Evolutionary conservation across 2,113 vertebrate species (phyloP).

Genomic region (Cynocephalus volans): DNA sequence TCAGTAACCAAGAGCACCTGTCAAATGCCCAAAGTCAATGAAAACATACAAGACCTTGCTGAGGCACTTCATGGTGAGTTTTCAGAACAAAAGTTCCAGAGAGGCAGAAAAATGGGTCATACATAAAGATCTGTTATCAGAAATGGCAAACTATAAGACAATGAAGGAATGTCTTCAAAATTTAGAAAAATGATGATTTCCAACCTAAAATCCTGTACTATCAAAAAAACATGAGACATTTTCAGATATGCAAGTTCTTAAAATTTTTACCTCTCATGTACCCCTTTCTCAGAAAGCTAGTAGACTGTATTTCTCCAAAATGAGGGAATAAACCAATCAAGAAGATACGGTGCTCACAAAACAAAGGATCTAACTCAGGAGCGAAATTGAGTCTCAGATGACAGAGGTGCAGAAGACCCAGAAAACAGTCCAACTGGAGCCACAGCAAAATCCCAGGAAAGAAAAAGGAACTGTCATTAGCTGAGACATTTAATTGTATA

Average conservation of each 20-base stretch:
- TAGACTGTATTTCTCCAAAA: not conserved
- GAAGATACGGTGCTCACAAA: not conserved
- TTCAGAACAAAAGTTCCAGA: conserved; percentile 6
- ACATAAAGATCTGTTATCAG: not conserved
- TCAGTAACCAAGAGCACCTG: not conserved
- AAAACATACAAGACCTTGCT: not conserved
- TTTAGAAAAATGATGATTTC: conserved; percentile 29
- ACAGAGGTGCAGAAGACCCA: not conserved
- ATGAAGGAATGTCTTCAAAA: not conserved
- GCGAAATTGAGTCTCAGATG: not conserved
- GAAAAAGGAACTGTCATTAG: not conserved
- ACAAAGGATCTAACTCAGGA: not conserved
- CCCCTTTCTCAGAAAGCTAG: not conserved
- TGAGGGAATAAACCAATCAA: not conserved
- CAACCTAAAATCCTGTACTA: not conserved
- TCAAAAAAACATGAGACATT: not conserved
- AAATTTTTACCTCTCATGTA: not conserved
- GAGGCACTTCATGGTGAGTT: not conserved
- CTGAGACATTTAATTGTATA: not conserved
- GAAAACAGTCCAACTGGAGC: not conserved
- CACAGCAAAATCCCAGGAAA: not conserved
- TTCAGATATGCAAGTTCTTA: not conserved
- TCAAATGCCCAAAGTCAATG: not conserved
- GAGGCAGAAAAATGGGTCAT: not conserved
- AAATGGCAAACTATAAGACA: conserved; percentile 44